Conservation (phyloP, 1,140 invertebrate species). For the Conus betulinus region DNA sequence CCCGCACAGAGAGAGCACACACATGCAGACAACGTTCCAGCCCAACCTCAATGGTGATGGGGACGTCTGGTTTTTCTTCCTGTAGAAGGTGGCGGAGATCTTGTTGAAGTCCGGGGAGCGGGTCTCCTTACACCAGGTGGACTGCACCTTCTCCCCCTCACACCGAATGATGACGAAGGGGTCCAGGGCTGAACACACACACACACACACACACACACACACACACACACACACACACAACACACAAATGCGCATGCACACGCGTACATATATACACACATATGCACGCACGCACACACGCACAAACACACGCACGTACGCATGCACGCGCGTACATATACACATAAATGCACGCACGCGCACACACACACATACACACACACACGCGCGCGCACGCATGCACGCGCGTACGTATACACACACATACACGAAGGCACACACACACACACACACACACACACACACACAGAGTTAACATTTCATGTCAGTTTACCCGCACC, state of each 20-base stretch:
- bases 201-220: neutral
- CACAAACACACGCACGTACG: too few species aligned
- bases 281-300: neutral
- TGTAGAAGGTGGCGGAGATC: constrained; percentile 78
- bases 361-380: neutral
- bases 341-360: neutral
- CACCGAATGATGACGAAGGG: constrained; percentile 37
- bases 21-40: neutral
- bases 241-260: neutral
- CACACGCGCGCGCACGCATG: neutral
- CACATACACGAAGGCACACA: neutral
- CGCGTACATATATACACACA: neutral
- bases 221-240: neutral
- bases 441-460: too few species aligned
- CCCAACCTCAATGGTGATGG: constrained; percentile 64
- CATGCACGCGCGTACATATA: too few species aligned
- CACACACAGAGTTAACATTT: too few species aligned
- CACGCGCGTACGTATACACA: neutral
- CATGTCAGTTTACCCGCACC: too few species aligned
- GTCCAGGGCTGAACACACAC: constrained; percentile 15
- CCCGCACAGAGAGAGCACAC: too few species aligned
- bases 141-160: constrained; percentile 42
- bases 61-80: constrained; percentile 70
- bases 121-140: constrained; percentile 72
- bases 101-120: constrained; percentile 62